Evolutionary conservation across 2,797 vertebrate species (phyloP).

Genomic region (Phylloscopus collybita): DNA sequence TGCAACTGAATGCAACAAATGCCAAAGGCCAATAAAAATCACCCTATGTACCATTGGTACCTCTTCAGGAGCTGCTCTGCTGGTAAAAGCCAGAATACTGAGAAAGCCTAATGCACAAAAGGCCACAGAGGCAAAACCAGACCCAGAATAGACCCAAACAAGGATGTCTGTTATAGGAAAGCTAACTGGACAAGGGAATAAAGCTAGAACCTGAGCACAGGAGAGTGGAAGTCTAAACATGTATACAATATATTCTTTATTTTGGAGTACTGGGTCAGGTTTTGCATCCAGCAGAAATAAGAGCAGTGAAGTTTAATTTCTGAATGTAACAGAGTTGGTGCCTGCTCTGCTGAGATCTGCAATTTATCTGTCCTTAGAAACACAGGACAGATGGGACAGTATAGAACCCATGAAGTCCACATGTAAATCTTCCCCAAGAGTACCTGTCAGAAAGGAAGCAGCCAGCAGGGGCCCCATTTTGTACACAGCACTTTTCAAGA

Average conservation of each 20-base stretch:
- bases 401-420: not conserved
- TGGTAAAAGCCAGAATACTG: not conserved
- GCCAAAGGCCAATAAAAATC: not conserved
- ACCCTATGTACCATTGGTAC: not conserved
- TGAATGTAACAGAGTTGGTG: not conserved
- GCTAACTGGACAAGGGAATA: not conserved
- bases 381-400: not conserved
- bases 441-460: not conserved
- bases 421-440: not conserved
- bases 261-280: not conserved
- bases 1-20: not conserved
- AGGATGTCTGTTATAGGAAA: not conserved
- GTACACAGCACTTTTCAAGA: not conserved
- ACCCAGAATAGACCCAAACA: not conserved
- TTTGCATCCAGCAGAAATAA: slow-evolving; percentile 14
- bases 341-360: not conserved
- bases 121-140: not conserved
- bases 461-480: not conserved
- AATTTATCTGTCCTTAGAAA: not conserved
- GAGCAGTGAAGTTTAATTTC: not conserved
- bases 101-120: not conserved
- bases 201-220: not conserved
- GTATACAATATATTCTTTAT: not conserved
- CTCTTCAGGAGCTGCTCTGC: not conserved
- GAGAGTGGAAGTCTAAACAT: not conserved